Percentiles rank a stretch among this genome's conserved stretches.
Evolutionary conservation across 2,797 vertebrate species (phyloP).

Genomic region (Semotilus atromaculatus): DNA sequence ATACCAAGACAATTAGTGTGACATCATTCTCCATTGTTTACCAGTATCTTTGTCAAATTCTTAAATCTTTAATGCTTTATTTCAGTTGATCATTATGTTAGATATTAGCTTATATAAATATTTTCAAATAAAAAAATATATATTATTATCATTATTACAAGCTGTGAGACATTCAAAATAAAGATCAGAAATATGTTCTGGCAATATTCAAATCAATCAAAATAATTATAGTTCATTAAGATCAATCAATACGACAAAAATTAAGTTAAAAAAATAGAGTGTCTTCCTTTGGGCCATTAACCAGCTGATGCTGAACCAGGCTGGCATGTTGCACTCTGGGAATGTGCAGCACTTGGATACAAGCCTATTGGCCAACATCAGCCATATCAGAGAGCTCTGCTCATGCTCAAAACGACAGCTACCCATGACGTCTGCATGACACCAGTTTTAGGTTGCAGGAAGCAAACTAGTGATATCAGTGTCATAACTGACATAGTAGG

Average conservation of each 20-base stretch:
- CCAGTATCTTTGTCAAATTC: no score
- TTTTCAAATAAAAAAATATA: not conserved
- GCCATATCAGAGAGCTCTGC: conserved; percentile 23
- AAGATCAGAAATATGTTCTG: not conserved
- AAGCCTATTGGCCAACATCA: conserved; percentile 11
- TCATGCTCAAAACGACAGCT: conserved; percentile 29
- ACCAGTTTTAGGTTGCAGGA: conserved; percentile 20
- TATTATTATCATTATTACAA: not conserved
- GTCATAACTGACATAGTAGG: not conserved
- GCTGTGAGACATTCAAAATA: not conserved
- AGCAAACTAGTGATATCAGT: not conserved
- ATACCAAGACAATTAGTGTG: no score
- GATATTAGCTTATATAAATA: not conserved
- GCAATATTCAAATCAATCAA: not conserved
- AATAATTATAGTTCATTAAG: not conserved
- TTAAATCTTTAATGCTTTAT: not conserved
- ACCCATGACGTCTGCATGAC: conserved; percentile 13
- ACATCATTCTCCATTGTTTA: no score
- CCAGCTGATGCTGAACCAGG: conserved; percentile 43
- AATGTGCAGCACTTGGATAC: conserved; percentile 40
- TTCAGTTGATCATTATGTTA: not conserved
- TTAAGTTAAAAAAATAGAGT: not conserved
- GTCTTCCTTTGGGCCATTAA: conserved; percentile 4
- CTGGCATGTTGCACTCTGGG: conserved; percentile 44
- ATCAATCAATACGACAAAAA: not conserved